Conservation (phyloP, 92 coral and sea anemone species). For the Pocillopora grandis region DNA sequence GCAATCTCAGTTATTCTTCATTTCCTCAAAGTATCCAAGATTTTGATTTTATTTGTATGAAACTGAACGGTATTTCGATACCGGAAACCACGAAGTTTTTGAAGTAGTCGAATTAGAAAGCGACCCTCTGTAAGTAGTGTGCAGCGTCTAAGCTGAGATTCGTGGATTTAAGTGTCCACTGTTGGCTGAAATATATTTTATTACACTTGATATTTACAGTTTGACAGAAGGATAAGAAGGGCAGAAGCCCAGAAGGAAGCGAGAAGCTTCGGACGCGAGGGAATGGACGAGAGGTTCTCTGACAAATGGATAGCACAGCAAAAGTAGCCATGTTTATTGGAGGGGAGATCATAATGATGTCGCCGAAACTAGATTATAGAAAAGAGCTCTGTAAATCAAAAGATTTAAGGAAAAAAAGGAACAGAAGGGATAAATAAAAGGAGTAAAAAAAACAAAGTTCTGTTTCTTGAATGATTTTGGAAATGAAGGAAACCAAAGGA, state of each 20-base stretch:
- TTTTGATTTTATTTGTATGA: too few species aligned
- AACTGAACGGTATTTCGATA: too few species aligned
- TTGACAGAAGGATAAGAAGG: neutral
- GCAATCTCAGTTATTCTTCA: neutral
- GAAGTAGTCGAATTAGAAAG: too few species aligned
- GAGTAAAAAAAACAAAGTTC: too few species aligned
- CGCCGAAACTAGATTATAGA: neutral
- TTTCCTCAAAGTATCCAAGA: too few species aligned
- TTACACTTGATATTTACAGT: neutral
- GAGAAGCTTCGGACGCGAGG: neutral
- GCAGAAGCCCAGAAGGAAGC: neutral
- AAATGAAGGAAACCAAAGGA: too few species aligned
- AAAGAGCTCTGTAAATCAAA: neutral
- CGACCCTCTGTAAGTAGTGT: too few species aligned
- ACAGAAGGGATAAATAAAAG: neutral
- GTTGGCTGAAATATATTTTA: too few species aligned
- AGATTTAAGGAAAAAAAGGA: neutral
- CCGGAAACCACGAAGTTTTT: too few species aligned
- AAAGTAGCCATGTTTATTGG: neutral
- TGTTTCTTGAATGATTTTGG: neutral
- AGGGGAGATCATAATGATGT: neutral
- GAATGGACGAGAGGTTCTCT: neutral
- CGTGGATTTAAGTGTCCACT: too few species aligned
- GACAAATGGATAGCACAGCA: neutral
- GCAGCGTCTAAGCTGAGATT: too few species aligned